Conservation (phyloP, 1,140 invertebrate genomes). For the Philopotamus ludificatus region DNA sequence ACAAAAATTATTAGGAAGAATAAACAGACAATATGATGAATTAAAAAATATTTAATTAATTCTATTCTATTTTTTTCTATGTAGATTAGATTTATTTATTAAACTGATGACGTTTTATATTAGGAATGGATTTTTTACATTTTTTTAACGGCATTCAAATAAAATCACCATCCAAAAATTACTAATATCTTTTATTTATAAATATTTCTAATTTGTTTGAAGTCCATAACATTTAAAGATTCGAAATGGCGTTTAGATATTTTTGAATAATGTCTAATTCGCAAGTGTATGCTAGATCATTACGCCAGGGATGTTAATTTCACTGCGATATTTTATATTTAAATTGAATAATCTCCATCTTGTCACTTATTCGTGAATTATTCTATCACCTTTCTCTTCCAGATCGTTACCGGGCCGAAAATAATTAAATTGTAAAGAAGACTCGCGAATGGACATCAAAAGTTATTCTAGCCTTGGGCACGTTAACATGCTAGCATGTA, state of each 20-base stretch:
- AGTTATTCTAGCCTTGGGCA: slow-evolving; percentile 9
- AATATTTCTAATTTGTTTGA: neutral
- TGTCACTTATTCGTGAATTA: slow-evolving; percentile 9
- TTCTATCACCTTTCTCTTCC: slow-evolving; percentile 11
- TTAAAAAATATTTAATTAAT: no score
- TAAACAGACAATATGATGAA: no score
- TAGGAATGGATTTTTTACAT: no score
- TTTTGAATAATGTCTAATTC: neutral
- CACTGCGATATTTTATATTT: neutral
- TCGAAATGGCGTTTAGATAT: neutral
- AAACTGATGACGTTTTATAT: no score
- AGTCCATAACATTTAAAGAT: neutral
- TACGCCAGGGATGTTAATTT: neutral
- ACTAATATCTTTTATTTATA: neutral
- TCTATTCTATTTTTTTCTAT: no score
- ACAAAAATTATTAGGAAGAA: no score
- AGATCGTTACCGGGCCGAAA: neutral
- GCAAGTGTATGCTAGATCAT: neutral
- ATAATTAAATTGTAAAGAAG: slow-evolving; percentile 21
- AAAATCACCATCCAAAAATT: neutral
- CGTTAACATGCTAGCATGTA: neutral
- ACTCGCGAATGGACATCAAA: slow-evolving; percentile 7
- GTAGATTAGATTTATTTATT: no score
- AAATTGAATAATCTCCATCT: neutral
- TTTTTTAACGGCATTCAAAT: no score